Conservation (phyloP, 2,113 vertebrate genomes). For the Apistogramma diplotaenia region DNA sequence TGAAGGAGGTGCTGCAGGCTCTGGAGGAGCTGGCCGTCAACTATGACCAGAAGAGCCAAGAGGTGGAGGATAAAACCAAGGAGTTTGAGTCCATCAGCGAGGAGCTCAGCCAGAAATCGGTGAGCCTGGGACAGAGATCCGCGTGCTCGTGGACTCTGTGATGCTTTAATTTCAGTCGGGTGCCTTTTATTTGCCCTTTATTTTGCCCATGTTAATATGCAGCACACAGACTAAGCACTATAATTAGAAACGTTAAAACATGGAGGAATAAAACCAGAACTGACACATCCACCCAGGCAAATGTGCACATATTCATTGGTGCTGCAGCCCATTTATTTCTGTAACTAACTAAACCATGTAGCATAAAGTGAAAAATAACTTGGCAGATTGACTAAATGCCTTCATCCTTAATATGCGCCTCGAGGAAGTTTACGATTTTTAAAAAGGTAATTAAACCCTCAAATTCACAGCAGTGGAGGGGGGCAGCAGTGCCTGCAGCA, state of each 20-base stretch:
- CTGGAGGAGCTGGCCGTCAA: constrained; percentile 96
- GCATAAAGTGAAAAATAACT: neutral
- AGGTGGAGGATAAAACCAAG: constrained; percentile 96
- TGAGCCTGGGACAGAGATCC: constrained; percentile 47
- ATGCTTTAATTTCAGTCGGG: neutral
- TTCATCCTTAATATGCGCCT: neutral
- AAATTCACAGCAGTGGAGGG: neutral
- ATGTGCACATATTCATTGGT: neutral
- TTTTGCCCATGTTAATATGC: neutral
- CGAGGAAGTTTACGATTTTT: neutral
- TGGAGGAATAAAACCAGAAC: neutral
- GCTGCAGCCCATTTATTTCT: neutral
- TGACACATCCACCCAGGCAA: neutral
- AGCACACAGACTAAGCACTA: neutral
- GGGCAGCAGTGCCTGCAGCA: neutral
- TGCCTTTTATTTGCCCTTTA: neutral
- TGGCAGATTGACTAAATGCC: neutral
- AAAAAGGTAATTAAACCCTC: neutral
- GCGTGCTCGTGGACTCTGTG: neutral
- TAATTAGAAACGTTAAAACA: neutral
- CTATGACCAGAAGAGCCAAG: constrained; percentile 97
- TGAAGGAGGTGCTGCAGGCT: constrained; percentile 96
- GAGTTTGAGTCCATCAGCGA: constrained; percentile 93
- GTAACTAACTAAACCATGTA: neutral
- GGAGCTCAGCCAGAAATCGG: constrained; percentile 98